Conservation (phyloP, 2,888 invertebrate genomes). For the Tuta absoluta region DNA sequence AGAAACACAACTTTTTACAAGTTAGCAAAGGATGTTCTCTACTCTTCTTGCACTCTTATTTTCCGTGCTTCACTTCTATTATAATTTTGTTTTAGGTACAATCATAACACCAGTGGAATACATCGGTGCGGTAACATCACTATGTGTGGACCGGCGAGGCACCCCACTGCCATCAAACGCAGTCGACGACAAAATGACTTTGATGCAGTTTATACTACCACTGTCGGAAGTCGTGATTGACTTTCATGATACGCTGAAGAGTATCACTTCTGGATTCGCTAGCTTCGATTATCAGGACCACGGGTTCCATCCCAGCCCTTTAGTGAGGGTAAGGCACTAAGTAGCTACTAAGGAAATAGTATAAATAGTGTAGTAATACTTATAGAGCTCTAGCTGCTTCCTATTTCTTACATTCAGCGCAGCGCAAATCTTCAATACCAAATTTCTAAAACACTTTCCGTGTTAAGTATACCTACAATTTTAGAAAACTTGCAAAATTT, state of each 20-base stretch:
- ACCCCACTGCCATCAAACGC: constrained; percentile 84
- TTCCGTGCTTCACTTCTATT: too few species aligned
- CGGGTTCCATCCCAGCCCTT: constrained; percentile 88
- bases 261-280: constrained; percentile 95
- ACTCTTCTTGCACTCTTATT: too few species aligned
- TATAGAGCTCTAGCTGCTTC: too few species aligned
- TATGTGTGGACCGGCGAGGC: constrained; percentile 88
- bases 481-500: too few species aligned
- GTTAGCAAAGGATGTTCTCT: too few species aligned
- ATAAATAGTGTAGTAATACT: too few species aligned
- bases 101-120: constrained; percentile 92
- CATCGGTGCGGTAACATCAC: constrained; percentile 84
- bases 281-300: constrained; percentile 96
- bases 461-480: too few species aligned
- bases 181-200: constrained; percentile 90
- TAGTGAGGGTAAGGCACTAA: constrained; percentile 87
- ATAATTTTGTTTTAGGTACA: constrained; percentile 84
- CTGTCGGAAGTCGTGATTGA: constrained; percentile 96
- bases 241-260: constrained; percentile 96
- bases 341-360: too few species aligned
- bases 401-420: too few species aligned
- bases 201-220: constrained; percentile 92
- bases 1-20: too few species aligned
- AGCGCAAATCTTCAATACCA: too few species aligned
- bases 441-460: too few species aligned